Conservation (phyloP, 2,797 vertebrate species). For the Chelonia mydas region DNA sequence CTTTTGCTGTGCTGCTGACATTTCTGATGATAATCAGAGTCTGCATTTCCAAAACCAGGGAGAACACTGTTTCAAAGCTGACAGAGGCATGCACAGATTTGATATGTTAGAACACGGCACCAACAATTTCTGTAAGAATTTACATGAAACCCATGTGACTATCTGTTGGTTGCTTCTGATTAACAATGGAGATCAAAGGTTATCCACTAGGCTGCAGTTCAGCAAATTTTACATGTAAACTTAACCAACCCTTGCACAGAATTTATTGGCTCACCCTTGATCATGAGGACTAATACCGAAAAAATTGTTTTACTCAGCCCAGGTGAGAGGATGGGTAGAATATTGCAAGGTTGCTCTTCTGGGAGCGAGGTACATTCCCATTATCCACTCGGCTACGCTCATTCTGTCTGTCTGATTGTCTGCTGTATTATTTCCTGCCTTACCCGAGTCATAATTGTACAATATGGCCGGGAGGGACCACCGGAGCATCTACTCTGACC, state of each 20-base stretch:
- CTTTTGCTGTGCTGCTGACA: background rate
- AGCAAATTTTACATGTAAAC: background rate
- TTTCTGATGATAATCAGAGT: background rate
- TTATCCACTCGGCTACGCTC: background rate
- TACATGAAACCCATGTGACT: rapidly evolving
- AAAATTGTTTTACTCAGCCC: background rate
- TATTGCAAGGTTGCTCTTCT: background rate
- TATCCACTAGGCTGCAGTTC: background rate
- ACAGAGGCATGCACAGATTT: background rate
- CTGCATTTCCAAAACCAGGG: background rate
- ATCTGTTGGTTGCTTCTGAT: rapidly evolving
- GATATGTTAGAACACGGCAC: background rate
- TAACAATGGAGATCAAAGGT: background rate
- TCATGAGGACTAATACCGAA: background rate
- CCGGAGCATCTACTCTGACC: too few species aligned
- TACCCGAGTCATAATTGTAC: background rate
- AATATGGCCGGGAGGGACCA: too few species aligned
- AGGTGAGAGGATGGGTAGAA: background rate
- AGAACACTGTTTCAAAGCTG: background rate
- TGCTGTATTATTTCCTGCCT: background rate
- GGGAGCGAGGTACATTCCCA: background rate
- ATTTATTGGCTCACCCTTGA: background rate
- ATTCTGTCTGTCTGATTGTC: background rate
- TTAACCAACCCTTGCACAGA: background rate
- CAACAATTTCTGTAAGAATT: background rate